phyloP scores from a whole-genome alignment of 2,888 invertebrate species.

The Napeogenes inachia region DNA sequence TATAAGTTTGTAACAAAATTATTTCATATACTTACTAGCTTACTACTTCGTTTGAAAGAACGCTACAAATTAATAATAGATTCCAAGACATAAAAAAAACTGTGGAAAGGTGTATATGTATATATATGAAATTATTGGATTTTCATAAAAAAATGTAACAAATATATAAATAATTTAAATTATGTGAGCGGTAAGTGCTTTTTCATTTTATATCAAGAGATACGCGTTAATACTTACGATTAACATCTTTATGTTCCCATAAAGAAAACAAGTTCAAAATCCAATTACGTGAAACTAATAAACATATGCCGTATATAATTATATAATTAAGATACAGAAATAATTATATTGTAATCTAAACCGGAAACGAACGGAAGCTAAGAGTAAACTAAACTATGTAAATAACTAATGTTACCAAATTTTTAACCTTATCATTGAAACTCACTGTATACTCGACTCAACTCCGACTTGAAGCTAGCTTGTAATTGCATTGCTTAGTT shows the following conservation, averaged over 20 bases:
- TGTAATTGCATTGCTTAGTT: too few species aligned
- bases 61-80: too few species aligned
- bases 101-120: too few species aligned
- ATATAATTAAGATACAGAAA: conserved; percentile 72
- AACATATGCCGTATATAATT: conserved; percentile 50
- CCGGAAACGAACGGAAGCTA: conserved; percentile 69
- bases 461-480: not conserved
- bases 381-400: conserved; percentile 58
- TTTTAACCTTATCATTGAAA: not conserved
- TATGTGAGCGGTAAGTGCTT: not conserved
- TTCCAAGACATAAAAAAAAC: too few species aligned
- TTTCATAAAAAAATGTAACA: too few species aligned
- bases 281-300: conserved; percentile 29
- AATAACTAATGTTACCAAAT: conserved; percentile 46
- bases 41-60: too few species aligned
- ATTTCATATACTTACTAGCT: too few species aligned
- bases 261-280: conserved; percentile 21
- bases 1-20: too few species aligned
- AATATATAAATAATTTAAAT: not conserved
- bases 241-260: conserved; percentile 16
- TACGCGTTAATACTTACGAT: conserved; percentile 1
- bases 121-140: too few species aligned
- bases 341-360: conserved; percentile 63
- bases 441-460: not conserved
- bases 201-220: not conserved